Evolutionary conservation across 2,888 invertebrate species (phyloP), one percentile per base, ranked within the genome.

Genomic region (Idaea dimidiata): DNA sequence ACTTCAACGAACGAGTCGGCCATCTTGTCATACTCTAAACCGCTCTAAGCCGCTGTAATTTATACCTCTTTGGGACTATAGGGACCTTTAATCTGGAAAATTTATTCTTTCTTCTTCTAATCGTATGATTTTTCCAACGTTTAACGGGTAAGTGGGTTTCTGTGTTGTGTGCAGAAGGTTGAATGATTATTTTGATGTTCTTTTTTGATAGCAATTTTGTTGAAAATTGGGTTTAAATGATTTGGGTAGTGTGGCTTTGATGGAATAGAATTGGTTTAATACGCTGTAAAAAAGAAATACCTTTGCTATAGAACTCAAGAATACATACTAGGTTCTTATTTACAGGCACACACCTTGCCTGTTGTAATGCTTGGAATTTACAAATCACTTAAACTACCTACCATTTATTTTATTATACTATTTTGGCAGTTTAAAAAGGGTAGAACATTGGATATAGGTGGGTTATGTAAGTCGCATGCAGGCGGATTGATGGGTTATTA

Each of bases 111-210:
- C 67, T 53, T 68, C 59, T 60, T 60, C 58, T 17, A 10, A 24
- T 17, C 57, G 16, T 7, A 43, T 43, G 43, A 43, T 43, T 43
- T 43, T 43, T 43, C 43, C 43, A 43, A 54, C 61, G 56, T 67
- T 67, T 61, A 63, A 66, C 59, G 60, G 65, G 61, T 66, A 66
- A 66, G 62, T 65, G 65, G 61, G 60, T 68, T 68, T 67, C 60
- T 62, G 59, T 68, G 66, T 65, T 61, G 56, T 59, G 59, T 61
- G 59, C 58, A 61, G 57, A 64, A 59, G 55, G 67, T 57, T 56
- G 57, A 63, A 55, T 33, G 57, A 43, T 61, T 63, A 55, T 65
- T 63, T 57, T 54, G 57, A 62, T 56, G 59, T 62, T 16, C 53
- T 57, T 68, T 66, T 66, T 59, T 43, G 43, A 43, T 43, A 43